Evolutionary conservation across 2,113 vertebrate species (phyloP).

Genomic region (Chauna torquata): DNA sequence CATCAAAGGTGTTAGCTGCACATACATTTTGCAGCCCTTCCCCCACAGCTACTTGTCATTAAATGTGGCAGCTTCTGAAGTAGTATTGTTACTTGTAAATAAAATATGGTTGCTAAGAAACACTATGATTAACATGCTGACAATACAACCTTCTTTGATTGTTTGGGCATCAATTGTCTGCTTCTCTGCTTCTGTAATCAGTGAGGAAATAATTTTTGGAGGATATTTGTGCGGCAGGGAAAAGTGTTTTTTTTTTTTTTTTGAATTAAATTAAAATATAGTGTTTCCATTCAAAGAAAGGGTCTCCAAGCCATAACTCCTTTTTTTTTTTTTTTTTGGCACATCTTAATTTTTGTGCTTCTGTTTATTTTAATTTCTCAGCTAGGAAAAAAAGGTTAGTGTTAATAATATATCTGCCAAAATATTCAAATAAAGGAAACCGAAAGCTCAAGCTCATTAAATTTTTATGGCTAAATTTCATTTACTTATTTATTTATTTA

Average conservation of each 20-base stretch:
- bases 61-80: slow-evolving; percentile 63
- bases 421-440: slow-evolving; percentile 36
- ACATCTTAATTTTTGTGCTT: slow-evolving; percentile 22
- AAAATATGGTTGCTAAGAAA: slow-evolving; percentile 78
- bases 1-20: neutral
- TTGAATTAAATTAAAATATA: slow-evolving; percentile 64
- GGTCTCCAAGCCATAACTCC: neutral
- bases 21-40: neutral
- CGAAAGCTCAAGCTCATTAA: slow-evolving; percentile 4
- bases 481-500: neutral
- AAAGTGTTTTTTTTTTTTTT: slow-evolving; percentile 32
- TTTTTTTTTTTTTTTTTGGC: neutral
- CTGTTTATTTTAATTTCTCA: slow-evolving; percentile 29
- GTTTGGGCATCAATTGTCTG: slow-evolving; percentile 74
- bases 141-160: slow-evolving; percentile 66
- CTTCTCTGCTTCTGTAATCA: slow-evolving; percentile 73
- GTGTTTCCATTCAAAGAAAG: slow-evolving; percentile 7
- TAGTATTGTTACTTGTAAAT: slow-evolving; percentile 69
- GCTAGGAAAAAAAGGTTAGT: slow-evolving; percentile 67
- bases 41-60: slow-evolving; percentile 5
- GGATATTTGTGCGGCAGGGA: slow-evolving; percentile 64
- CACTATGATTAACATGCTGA: slow-evolving; percentile 72
- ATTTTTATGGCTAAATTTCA: slow-evolving; percentile 37
- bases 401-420: slow-evolving; percentile 61
- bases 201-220: slow-evolving; percentile 73